Evolutionary conservation across 2,113 vertebrate species (phyloP).

Genomic region (Notarius quadriscutis): DNA sequence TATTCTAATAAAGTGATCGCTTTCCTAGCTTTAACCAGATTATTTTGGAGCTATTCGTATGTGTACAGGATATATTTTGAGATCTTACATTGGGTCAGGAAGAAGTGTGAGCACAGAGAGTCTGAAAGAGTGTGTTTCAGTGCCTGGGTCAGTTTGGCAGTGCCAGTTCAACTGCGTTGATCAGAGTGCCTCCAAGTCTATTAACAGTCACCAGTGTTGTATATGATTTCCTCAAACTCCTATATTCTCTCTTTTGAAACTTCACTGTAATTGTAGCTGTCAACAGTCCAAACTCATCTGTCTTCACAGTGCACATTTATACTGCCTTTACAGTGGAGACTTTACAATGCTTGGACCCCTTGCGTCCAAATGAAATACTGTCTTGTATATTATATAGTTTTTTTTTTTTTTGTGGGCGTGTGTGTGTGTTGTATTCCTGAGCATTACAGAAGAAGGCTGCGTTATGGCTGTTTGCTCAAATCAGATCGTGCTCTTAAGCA

Average conservation of each 20-base stretch:
- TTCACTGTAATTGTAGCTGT: slow-evolving; percentile 3
- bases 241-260: background rate
- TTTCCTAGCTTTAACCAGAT: background rate
- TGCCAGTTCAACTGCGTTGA: background rate
- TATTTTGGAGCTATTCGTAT: background rate
- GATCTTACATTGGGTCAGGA: background rate
- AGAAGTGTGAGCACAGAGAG: background rate
- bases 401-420: slow-evolving; percentile 13
- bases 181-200: slow-evolving; percentile 3
- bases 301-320: slow-evolving; percentile 44
- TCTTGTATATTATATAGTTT: slow-evolving; percentile 34
- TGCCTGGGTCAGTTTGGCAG: slow-evolving; percentile 19
- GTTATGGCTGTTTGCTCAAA: background rate
- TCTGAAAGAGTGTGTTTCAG: background rate
- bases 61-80: background rate
- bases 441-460: slow-evolving; percentile 33
- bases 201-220: background rate
- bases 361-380: slow-evolving; percentile 22
- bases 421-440: slow-evolving; percentile 43
- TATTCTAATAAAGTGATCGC: background rate
- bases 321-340: slow-evolving; percentile 49
- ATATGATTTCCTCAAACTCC: background rate
- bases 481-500: background rate
- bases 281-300: slow-evolving; percentile 21
- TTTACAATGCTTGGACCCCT: slow-evolving; percentile 24